These are phyloP conservation scores for Brachionichthys hirsutus DNA, from an alignment of 2,113 vertebrate species.

Conservation along the genomic window DNA sequence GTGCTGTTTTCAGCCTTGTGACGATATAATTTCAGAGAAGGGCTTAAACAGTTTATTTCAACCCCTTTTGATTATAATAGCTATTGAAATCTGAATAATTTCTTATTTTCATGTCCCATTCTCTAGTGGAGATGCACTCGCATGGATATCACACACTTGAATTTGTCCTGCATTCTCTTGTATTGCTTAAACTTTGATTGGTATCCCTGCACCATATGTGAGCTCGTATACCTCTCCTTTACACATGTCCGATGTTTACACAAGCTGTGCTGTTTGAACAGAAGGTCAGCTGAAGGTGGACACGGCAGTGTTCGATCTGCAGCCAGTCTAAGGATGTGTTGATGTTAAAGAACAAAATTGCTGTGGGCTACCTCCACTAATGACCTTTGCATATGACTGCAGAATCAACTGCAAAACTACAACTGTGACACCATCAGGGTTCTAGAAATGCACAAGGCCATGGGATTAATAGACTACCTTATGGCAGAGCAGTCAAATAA, in stretches of 20 bases:
- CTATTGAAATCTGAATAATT: no score
- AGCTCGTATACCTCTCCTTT: not conserved
- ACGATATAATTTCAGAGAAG: no score
- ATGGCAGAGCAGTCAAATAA: constrained; percentile 18
- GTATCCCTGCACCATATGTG: no score
- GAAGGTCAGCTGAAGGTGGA: constrained; percentile 64
- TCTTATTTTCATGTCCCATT: no score
- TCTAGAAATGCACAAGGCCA: constrained; percentile 25
- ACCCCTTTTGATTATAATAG: no score
- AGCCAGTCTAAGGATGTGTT: constrained; percentile 57
- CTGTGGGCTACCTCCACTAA: constrained; percentile 38
- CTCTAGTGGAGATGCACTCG: no score
- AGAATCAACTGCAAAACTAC: constrained; percentile 21
- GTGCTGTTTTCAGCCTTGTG: no score
- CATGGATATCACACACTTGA: no score
- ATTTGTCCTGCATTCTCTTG: no score
- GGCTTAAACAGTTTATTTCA: no score
- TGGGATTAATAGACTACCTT: constrained; percentile 32
- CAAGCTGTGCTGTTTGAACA: constrained; percentile 50
- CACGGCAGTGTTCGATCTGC: constrained; percentile 52
- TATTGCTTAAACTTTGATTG: no score
- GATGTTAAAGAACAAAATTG: constrained; percentile 59
- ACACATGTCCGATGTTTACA: constrained; percentile 33
- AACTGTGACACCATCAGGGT: constrained; percentile 14
- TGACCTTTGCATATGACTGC: constrained; percentile 54